Evolutionary conservation across 2,888 invertebrate genomes (phyloP).

Genomic region (Melinaea menophilus): DNA sequence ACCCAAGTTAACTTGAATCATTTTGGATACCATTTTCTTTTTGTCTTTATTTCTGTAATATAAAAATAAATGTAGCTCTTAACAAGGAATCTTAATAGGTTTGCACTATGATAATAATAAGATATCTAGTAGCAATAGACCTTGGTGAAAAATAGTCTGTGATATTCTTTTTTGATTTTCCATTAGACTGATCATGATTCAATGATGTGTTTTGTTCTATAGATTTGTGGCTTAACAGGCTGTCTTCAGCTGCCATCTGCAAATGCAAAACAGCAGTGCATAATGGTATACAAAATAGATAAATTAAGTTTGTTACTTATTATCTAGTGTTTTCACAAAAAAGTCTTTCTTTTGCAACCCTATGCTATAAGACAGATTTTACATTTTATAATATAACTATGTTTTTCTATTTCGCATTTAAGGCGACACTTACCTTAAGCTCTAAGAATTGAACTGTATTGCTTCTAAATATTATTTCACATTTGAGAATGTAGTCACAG

Average conservation of each 20-base stretch:
- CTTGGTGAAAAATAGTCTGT: constrained; percentile 24
- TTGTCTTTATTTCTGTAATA: constrained; percentile 21
- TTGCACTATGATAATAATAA: background rate
- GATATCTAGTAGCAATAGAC: constrained; percentile 4
- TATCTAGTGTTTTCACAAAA: background rate
- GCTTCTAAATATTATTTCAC: background rate
- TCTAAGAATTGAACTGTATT: too few relatives aligned
- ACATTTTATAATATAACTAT: too few relatives aligned
- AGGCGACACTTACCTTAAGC: too few relatives aligned
- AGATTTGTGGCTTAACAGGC: constrained; percentile 7
- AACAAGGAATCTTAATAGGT: background rate
- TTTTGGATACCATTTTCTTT: constrained; percentile 28
- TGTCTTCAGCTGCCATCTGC: constrained; percentile 16
- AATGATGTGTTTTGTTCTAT: constrained; percentile 10
- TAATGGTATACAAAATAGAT: background rate
- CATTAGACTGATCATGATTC: constrained; percentile 2
- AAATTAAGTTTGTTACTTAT: background rate
- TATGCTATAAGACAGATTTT: too few relatives aligned
- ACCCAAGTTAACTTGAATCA: constrained; percentile 35
- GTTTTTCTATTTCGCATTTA: too few relatives aligned
- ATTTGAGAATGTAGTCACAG: background rate
- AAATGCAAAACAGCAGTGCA: constrained; percentile 10
- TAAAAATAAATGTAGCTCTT: too few relatives aligned
- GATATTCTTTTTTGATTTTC: constrained; percentile 18
- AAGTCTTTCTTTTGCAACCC: too few relatives aligned